Evolutionary conservation across 1,140 invertebrate genomes (phyloP).

Genomic region (Chrysopa pallens): DNA sequence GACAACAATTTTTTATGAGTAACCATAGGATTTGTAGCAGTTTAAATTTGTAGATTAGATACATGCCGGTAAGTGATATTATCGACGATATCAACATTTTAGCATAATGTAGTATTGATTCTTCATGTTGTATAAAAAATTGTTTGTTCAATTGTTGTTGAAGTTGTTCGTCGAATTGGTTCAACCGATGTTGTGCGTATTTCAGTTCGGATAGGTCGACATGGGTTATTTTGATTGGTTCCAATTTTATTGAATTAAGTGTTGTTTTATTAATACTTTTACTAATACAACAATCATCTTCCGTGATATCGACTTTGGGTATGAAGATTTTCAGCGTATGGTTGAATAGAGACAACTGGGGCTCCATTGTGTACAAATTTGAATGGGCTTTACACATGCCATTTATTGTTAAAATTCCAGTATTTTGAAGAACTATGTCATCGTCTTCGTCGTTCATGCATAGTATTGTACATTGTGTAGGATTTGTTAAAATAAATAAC

Average conservation of each 20-base stretch:
- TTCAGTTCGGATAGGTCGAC: conserved; percentile 1
- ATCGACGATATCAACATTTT: too few relatives aligned
- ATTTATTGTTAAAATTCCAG: conserved; percentile 1
- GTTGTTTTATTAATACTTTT: background rate
- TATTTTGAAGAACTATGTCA: background rate
- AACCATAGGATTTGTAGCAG: too few relatives aligned
- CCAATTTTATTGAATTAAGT: background rate
- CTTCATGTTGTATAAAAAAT: conserved; percentile 1
- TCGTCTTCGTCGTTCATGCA: background rate
- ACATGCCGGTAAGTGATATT: too few relatives aligned
- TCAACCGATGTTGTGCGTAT: background rate
- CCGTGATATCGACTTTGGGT: background rate
- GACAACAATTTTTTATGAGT: too few relatives aligned
- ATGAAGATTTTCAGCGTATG: background rate
- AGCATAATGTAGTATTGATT: too few relatives aligned
- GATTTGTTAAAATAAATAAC: background rate
- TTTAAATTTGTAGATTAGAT: too few relatives aligned
- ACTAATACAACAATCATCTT: conserved; percentile 1
- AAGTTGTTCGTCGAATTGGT: conserved; percentile 2
- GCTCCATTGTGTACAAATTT: background rate
- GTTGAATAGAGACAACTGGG: background rate
- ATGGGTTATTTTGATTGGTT: conserved; percentile 1
- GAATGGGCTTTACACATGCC: conserved; percentile 1
- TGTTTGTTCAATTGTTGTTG: conserved; percentile 2
- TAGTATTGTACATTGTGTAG: background rate